Base-by-base conservation (phyloP, 64 coral and sea anemone species). In the Pachyseris speciosa region DNA sequence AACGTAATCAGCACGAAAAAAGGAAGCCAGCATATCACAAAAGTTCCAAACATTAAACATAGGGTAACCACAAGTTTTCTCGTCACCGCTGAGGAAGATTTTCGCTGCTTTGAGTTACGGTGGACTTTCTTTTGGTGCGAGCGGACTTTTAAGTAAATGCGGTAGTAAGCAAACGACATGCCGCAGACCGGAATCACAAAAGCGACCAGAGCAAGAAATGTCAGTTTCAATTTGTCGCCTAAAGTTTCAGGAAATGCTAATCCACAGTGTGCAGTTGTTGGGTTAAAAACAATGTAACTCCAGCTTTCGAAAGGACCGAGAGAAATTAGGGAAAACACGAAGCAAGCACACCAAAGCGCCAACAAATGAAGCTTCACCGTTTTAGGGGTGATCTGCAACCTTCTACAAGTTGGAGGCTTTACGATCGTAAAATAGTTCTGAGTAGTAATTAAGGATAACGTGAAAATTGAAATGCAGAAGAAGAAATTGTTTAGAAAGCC, bases 391-490 rank as follows among this genome's bases (percentile, higher is more conserved):
- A 96, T 75, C 20, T 84, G 84, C 20, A 96, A 26, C 43, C 50
- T 89, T 19, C 57, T 37, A 25, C 69, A 84, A n/a, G 45, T 66
- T 39, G 79, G 25, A n/a, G 86, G 78, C 27, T 78, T 81, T 1
- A 93, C 87, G 32, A 96, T 64, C 4, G 69, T 89, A 49, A 90
- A 93, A 74, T 93, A 93, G 51, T 96, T 96, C 15, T 96, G 94
- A 49, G 72, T 43, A 15, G 94, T 64, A 25, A 96, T 93, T 24
- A 96, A 49, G 15, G 79, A 85, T 47, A 96, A 60, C 9, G 91
- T 96, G 59, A 96, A 93, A 71, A 96, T 96, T 10, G 94, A 96
- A 45, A 73, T 87, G n/a, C 85, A 96, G 86, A 96, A 96, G 41
- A 96, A 96, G 1, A 96, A 90, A 63, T 96, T 96, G 34, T 93